These are phyloP conservation scores for Nemoura dubitans DNA, from an alignment of 2,888 invertebrate genomes.

Conservation along the genomic window DNA sequence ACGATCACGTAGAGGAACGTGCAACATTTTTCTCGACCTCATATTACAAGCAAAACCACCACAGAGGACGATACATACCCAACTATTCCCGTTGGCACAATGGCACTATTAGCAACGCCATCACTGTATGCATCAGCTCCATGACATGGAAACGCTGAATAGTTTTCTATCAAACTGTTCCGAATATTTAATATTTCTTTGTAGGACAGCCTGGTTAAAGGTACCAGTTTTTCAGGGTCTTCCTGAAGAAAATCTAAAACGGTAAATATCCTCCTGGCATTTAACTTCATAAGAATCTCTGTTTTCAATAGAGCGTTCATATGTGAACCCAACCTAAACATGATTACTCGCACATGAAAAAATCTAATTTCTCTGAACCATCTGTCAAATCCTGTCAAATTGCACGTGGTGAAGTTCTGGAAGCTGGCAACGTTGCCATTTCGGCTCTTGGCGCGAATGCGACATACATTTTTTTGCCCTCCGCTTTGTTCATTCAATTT, in stretches of 20 bases:
- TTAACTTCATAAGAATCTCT: conserved; percentile 61
- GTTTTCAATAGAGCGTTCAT: conserved; percentile 59
- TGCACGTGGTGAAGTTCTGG: background rate
- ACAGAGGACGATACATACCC: conserved; percentile 59
- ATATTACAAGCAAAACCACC: background rate
- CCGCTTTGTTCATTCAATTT: too few relatives aligned
- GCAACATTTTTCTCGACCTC: background rate
- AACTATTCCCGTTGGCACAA: conserved; percentile 63
- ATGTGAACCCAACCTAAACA: conserved; percentile 49
- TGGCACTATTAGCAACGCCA: conserved; percentile 57
- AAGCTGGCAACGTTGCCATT: background rate
- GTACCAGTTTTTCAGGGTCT: conserved; percentile 65
- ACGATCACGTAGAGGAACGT: conserved; percentile 37
- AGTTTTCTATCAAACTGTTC: conserved; percentile 63
- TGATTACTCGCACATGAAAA: background rate
- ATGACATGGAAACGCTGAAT: conserved; percentile 62
- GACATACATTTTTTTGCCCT: too few relatives aligned
- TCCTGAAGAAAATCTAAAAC: conserved; percentile 68
- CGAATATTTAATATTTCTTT: conserved; percentile 62
- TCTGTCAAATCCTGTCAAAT: background rate
- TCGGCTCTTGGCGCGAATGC: too few relatives aligned
- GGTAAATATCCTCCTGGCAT: conserved; percentile 65
- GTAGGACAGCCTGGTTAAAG: conserved; percentile 62
- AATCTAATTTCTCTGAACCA: background rate
- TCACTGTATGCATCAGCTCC: conserved; percentile 57